Percentiles rank a stretch among this genome's conserved stretches.
These are phyloP conservation scores for Perca fluviatilis DNA, from an alignment of 2,113 vertebrate species.

Conservation along the genomic window DNA sequence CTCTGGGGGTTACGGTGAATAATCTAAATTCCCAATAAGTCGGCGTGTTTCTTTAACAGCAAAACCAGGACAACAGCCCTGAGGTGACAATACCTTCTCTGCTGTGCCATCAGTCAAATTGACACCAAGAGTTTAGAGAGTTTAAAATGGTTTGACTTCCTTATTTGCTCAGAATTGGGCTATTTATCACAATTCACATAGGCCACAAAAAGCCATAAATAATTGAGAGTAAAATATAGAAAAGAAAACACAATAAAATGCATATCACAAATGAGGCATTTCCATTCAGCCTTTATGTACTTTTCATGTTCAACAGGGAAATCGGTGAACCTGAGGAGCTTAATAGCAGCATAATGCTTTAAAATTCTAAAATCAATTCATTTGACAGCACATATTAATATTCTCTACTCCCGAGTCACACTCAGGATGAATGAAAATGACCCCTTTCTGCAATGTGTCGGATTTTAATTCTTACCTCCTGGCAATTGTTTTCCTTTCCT, in stretches of 20 bases:
- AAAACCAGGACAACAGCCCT: slow-evolving; percentile 37
- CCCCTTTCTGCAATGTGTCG: slow-evolving; percentile 41
- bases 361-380: slow-evolving; percentile 57
- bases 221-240: slow-evolving; percentile 22
- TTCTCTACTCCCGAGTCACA: neutral
- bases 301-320: slow-evolving; percentile 41
- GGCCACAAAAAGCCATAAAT: slow-evolving; percentile 33
- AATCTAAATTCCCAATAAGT: too few relatives aligned
- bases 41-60: too few relatives aligned
- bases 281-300: slow-evolving; percentile 10
- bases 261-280: slow-evolving; percentile 31
- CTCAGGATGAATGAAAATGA: slow-evolving; percentile 42
- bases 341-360: slow-evolving; percentile 29
- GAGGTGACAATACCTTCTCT: slow-evolving; percentile 46
- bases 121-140: slow-evolving; percentile 41
- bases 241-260: slow-evolving; percentile 2
- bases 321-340: slow-evolving; percentile 25
- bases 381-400: slow-evolving; percentile 52
- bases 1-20: too few relatives aligned
- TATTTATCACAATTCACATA: slow-evolving; percentile 58
- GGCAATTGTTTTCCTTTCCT: slow-evolving; percentile 36
- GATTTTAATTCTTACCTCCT: slow-evolving; percentile 48
- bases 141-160: slow-evolving; percentile 51
- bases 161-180: slow-evolving; percentile 40
- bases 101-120: slow-evolving; percentile 57